phyloP scores from a whole-genome alignment of 2,888 invertebrate genomes.

The Monoplex corrugatus region DNA sequence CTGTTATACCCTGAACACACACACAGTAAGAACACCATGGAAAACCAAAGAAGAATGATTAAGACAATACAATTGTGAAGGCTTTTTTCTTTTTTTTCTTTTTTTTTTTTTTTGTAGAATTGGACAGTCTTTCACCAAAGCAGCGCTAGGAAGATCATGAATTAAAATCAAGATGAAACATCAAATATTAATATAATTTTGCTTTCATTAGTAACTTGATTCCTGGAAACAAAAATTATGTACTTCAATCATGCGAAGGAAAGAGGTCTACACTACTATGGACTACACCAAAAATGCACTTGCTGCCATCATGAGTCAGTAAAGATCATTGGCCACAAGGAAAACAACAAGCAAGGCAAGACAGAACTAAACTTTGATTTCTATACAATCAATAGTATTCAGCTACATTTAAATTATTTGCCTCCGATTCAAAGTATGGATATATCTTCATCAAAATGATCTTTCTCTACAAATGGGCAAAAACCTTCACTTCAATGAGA shows the following conservation, averaged over 20 bases:
- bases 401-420: too few species aligned
- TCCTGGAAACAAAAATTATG: neutral
- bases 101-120: neutral
- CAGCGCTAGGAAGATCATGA: neutral
- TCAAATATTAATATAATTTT: conserved; percentile 1
- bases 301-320: neutral
- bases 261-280: neutral
- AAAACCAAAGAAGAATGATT: conserved; percentile 6
- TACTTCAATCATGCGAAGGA: neutral
- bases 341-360: too few species aligned
- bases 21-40: conserved; percentile 12
- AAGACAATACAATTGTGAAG: neutral
- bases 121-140: conserved; percentile 14
- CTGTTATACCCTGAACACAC: neutral
- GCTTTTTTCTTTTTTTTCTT: neutral
- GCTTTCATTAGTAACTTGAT: conserved; percentile 8
- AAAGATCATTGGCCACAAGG: too few species aligned
- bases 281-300: neutral
- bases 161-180: conserved; percentile 2
- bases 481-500: too few species aligned
- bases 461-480: too few species aligned
- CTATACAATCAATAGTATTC: too few species aligned
- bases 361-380: too few species aligned
- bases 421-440: too few species aligned
- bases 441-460: too few species aligned